Percentiles rank a stretch among this genome's conserved stretches.
These are phyloP conservation scores for Macropus fuliginosus DNA, from an alignment of 2,797 vertebrate species.

Conservation along the genomic window DNA sequence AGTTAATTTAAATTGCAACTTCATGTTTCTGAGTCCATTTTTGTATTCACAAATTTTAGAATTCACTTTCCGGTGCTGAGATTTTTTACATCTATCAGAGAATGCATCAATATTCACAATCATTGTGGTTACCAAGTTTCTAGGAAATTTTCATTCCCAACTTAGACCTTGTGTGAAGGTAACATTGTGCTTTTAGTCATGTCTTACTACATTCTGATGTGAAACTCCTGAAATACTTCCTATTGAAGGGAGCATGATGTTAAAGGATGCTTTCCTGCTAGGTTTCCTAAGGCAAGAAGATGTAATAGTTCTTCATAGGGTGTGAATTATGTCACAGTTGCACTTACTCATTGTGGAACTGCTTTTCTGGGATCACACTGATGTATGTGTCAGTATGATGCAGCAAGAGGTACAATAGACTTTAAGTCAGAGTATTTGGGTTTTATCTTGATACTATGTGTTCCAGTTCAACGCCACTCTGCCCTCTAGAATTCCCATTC, in stretches of 20 bases:
- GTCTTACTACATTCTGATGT: neutral
- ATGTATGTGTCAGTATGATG: neutral
- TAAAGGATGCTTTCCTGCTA: neutral
- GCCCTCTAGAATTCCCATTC: neutral
- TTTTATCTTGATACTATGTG: neutral
- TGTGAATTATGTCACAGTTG: neutral
- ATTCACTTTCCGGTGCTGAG: neutral
- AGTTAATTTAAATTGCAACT: neutral
- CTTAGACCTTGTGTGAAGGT: neutral
- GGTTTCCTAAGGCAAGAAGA: neutral
- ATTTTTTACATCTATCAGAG: neutral
- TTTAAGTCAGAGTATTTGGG: neutral
- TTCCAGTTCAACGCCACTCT: neutral
- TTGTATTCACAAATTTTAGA: neutral
- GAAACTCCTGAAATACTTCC: neutral
- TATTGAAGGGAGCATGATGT: neutral
- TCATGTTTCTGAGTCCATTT: neutral
- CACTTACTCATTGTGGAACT: neutral
- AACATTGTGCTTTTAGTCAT: neutral
- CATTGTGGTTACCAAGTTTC: neutral
- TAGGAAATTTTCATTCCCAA: neutral
- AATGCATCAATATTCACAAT: neutral
- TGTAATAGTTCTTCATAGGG: neutral
- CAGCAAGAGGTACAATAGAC: neutral
- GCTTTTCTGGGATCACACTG: neutral